Evolutionary conservation across 2,113 vertebrate species (phyloP), one percentile per base, ranked within the genome.

Genomic region (Echinops telfairi): DNA sequence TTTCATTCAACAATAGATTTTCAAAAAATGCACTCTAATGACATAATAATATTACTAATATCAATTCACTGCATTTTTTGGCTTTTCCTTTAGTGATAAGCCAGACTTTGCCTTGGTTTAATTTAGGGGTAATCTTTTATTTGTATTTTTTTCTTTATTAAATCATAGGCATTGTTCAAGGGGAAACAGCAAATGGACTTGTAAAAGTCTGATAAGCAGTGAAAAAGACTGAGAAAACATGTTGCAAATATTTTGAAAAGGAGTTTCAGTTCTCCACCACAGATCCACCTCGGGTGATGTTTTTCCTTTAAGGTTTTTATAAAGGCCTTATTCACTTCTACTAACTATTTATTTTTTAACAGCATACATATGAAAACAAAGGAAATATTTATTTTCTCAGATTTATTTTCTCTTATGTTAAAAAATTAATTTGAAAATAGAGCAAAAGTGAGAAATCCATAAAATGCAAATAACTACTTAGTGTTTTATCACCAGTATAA

Each of bases 111-210:
- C 1, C 14, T 53, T 6, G 3, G 9, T 84, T 90, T 77, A 36
- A n/a, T 33, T 83, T 62, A 25, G 31, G 47, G 16, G 2, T 58
- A 57, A 80, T 53, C 12, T 47, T 68, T 58, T 76, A 40, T 58
- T 83, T 73, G 81, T 93, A 5, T 62, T 17, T 86, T 80, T 92
- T 9, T 2, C 36, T 92, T 80, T 57, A 20, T 91, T 82, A 78
- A 12, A 8, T 14, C 5, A 57, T 29, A 19, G 29, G 43, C 27
- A 88, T 20, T 77, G 40, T 90, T 93, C 79, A 60, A 19, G 33
- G 15, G 82, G 75, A 88, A 84, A 88, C 57, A 78, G 25, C 77
- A 64, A 84, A 93, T 58, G 38, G 38, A 11, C 31, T 84, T 76
- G 14, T 47, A 80, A 83, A 82, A 62, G 15, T 84, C 58, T 92